These are phyloP conservation scores for Sphaerodactylus townsendi DNA, from an alignment of 2,113 vertebrate species.

Conservation along the genomic window DNA sequence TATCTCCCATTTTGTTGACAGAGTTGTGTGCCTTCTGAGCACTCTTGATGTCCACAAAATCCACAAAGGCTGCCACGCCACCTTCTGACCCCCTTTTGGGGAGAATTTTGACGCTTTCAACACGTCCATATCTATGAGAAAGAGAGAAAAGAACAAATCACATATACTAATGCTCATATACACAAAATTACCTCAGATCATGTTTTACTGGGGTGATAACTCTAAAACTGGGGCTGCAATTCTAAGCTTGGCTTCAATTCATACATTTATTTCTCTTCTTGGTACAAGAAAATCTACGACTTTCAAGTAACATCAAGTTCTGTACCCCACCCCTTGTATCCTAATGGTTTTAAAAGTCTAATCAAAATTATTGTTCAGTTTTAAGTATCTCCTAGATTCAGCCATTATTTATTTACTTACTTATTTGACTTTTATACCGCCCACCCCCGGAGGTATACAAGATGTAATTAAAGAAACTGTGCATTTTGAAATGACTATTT, in stretches of 20 bases:
- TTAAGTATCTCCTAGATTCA: not conserved
- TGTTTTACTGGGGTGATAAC: not conserved
- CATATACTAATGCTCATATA: slow-evolving; percentile 25
- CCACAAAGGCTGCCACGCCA: slow-evolving; percentile 98
- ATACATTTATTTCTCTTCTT: not conserved
- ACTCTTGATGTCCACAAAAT: slow-evolving; percentile 99
- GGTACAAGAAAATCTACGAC: too few species aligned
- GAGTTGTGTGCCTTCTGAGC: slow-evolving; percentile 99
- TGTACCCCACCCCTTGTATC: not conserved
- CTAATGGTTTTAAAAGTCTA: not conserved
- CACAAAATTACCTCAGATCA: fast-evolving
- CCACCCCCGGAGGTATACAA: too few species aligned
- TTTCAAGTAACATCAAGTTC: not conserved
- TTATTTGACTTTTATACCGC: too few species aligned
- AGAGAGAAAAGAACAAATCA: slow-evolving; percentile 55
- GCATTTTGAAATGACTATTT: slow-evolving; percentile 48
- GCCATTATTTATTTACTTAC: too few species aligned
- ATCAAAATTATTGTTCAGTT: not conserved
- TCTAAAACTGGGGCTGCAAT: not conserved
- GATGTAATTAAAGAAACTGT: slow-evolving; percentile 14
- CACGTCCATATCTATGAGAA: slow-evolving; percentile 93
- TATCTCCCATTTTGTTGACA: slow-evolving; percentile 99
- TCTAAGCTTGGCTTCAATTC: not conserved
- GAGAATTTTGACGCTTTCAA: slow-evolving; percentile 98
- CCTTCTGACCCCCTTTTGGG: slow-evolving; percentile 97